Percentiles rank a stretch among this genome's conserved stretches.
These are phyloP conservation scores for Clusia tigrina DNA, from an alignment of 2,888 invertebrate species.

Conservation along the genomic window DNA sequence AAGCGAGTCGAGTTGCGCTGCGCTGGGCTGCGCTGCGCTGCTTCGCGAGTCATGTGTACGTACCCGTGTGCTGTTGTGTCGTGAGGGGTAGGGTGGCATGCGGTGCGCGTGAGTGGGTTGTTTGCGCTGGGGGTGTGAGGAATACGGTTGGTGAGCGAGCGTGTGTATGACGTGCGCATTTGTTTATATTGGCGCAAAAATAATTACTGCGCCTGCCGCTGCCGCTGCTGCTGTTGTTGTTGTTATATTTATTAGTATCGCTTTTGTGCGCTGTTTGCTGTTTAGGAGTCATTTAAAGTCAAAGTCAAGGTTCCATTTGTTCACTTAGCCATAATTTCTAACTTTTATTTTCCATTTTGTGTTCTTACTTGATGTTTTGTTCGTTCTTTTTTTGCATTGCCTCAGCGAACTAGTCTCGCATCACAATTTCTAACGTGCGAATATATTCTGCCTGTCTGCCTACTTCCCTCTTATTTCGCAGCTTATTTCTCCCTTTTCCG, in stretches of 20 bases:
- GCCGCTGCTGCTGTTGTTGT: slow-evolving; percentile 11
- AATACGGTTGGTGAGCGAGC: neutral
- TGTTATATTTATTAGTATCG: neutral
- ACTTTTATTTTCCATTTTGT: slow-evolving; percentile 5
- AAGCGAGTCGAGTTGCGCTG: neutral
- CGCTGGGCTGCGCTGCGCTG: slow-evolving; percentile 1
- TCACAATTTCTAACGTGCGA: slow-evolving; percentile 24
- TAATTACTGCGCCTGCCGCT: neutral
- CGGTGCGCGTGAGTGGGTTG: no score
- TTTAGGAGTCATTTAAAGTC: slow-evolving; percentile 63
- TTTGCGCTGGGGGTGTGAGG: no score
- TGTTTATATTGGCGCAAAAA: slow-evolving; percentile 23
- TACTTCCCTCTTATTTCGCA: no score
- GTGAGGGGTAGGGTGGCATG: no score
- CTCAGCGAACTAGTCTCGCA: neutral
- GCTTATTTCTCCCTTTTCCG: no score
- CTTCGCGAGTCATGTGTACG: no score
- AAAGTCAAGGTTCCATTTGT: slow-evolving; percentile 63
- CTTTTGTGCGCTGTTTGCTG: no score
- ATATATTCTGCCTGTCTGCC: no score
- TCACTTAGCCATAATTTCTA: slow-evolving; percentile 10
- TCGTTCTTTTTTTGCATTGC: slow-evolving; percentile 12
- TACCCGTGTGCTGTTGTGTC: no score
- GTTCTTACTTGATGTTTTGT: slow-evolving; percentile 36
- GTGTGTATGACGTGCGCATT: neutral